Evolutionary conservation across 2,888 invertebrate species (phyloP), one percentile per base, ranked within the genome.

Genomic region (Graphium colonna): DNA sequence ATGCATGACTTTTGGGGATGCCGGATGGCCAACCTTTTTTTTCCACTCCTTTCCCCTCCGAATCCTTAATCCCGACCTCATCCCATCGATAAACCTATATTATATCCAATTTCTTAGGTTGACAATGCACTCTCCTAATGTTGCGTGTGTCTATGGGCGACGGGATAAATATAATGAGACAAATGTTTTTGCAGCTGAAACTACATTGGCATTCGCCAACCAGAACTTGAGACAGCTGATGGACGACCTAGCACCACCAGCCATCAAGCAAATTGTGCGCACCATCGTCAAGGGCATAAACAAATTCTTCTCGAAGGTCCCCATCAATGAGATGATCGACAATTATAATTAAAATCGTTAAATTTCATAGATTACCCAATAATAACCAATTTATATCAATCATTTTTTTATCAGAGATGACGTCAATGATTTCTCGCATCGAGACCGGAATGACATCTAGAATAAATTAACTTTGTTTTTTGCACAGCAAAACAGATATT

Each of bases 211-310:
- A 53, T 89, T 90, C 63, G 82, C 86, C 1, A 90, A 90, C 59
- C 72, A 84, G 39, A 90, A 90, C 69, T 90, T 89, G 90, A 65
- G 69, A 39, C 82, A 87, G 41, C 65, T 90, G 36, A 90, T 90
- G 89, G 84, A 89, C 59, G 90, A 90, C 38, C 71, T 90, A 3
- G 77, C 89, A 0, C 90, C 90, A 0, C 79, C 88, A 0, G 88
- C 70, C 44, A 77, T 90, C 63, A 85, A 89, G 57, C 88, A 90
- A 57, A 89, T 90, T 45, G 85, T 84, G 1, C 69, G 67, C 26
- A 81, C 84, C 0, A 65, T 79, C 12, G 69, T 89, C 31, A 87
- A 82, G 59, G 68, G 66, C 1, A 85, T 88, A 65, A 90, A 90
- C 71, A 86, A 85, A 57, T 89, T 90, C 75, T 84, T 89, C 67